Evolutionary conservation across 2,888 invertebrate species (phyloP).

Genomic region (Tortrix viridana): DNA sequence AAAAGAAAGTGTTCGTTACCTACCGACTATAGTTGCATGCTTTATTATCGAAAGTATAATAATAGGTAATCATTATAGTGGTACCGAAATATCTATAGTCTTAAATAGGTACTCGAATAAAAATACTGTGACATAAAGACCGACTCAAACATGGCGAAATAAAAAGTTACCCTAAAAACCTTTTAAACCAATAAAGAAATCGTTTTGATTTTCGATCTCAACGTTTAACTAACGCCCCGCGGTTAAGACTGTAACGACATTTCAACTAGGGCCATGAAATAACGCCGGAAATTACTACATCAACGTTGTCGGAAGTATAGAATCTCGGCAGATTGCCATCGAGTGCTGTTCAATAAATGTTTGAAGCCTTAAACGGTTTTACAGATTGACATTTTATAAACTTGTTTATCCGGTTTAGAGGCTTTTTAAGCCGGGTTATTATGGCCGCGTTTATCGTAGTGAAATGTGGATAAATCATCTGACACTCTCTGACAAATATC

Average conservation of each 20-base stretch:
- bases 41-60: too few relatives aligned
- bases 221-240: slow-evolving; percentile 10
- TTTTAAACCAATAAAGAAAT: slow-evolving; percentile 23
- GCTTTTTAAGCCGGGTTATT: too few relatives aligned
- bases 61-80: too few relatives aligned
- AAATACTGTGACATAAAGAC: too few relatives aligned
- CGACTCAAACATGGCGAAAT: too few relatives aligned
- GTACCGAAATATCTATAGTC: too few relatives aligned
- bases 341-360: slow-evolving; percentile 3
- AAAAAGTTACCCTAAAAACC: not conserved
- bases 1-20: too few relatives aligned
- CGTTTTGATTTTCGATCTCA: slow-evolving; percentile 30
- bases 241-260: slow-evolving; percentile 10
- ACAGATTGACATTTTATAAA: not conserved
- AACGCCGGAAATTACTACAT: slow-evolving; percentile 29
- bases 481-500: too few relatives aligned
- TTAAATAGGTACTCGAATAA: too few relatives aligned
- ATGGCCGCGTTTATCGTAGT: too few relatives aligned
- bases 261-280: slow-evolving; percentile 5
- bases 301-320: slow-evolving; percentile 30
- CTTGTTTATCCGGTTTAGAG: not conserved
- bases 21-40: too few relatives aligned
- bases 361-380: not conserved
- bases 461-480: too few relatives aligned
- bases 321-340: slow-evolving; percentile 18